Conservation (phyloP, 2,797 vertebrate genomes). For the Acipenser oxyrinchus region DNA sequence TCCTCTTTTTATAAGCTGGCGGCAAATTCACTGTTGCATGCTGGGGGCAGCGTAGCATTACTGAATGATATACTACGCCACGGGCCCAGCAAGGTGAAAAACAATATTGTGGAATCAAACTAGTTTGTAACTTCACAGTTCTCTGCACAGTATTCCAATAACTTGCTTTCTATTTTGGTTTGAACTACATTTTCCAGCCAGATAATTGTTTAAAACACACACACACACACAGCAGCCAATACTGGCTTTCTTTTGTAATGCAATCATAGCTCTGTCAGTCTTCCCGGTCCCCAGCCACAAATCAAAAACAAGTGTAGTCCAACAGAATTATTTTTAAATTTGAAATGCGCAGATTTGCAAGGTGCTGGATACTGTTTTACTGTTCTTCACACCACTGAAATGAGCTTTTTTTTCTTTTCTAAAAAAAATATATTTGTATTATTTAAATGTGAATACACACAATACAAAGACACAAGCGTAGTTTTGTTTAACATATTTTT, state of each 20-base stretch:
- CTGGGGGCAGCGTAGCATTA: slow-evolving; percentile 23
- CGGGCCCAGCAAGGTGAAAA: slow-evolving; percentile 29
- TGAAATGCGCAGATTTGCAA: slow-evolving; percentile 34
- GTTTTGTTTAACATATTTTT: too few relatives aligned
- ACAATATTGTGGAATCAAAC: slow-evolving; percentile 20
- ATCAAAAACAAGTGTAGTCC: background rate
- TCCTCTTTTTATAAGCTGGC: too few relatives aligned
- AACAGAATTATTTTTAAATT: slow-evolving; percentile 49
- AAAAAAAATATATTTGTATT: background rate
- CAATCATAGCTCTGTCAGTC: background rate
- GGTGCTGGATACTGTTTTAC: slow-evolving; percentile 18
- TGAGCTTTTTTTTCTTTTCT: slow-evolving; percentile 9
- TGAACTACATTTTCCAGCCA: background rate
- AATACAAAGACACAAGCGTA: too few relatives aligned
- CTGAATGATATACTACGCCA: slow-evolving; percentile 20
- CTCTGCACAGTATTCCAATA: background rate
- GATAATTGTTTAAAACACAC: background rate
- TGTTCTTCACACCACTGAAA: slow-evolving; percentile 22
- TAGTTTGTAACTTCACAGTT: slow-evolving; percentile 8
- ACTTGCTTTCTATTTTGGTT: slow-evolving; percentile 1
- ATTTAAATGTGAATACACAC: too few relatives aligned
- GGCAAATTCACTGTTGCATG: background rate
- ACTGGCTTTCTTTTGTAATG: background rate
- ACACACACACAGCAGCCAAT: background rate
- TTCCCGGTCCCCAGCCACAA: background rate